Evolutionary conservation across 2,113 vertebrate genomes (phyloP).

Genomic region (Pholis gunnellus): DNA sequence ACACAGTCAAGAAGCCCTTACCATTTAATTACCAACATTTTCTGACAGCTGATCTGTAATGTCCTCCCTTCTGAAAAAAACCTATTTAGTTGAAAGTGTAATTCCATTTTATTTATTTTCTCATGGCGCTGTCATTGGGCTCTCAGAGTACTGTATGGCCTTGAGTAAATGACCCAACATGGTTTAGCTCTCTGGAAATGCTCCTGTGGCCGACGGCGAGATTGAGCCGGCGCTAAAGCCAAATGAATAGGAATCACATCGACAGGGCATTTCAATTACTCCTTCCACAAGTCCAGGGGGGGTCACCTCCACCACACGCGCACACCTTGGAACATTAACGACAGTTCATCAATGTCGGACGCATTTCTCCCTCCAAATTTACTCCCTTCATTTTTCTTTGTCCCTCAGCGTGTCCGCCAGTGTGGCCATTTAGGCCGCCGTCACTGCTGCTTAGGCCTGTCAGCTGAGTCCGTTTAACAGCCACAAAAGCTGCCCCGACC

Average conservation of each 20-base stretch:
- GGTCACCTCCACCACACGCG: constrained; percentile 49
- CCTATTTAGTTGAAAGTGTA: constrained; percentile 19
- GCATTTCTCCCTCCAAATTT: constrained; percentile 40
- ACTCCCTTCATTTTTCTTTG: constrained; percentile 66
- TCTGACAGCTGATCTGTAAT: constrained; percentile 27
- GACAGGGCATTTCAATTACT: constrained; percentile 65
- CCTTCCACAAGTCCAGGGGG: constrained; percentile 42
- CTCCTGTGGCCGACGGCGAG: constrained; percentile 18
- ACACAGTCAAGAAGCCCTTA: constrained; percentile 6
- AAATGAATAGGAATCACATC: constrained; percentile 58
- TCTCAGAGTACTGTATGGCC: constrained; percentile 41
- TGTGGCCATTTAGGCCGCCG: constrained; percentile 61
- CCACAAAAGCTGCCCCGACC: constrained; percentile 66
- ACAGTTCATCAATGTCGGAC: constrained; percentile 56
- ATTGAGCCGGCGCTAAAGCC: constrained; percentile 33
- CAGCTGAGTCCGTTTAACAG: constrained; percentile 83
- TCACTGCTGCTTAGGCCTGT: constrained; percentile 64
- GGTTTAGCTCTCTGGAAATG: constrained; percentile 42
- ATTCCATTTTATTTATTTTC: constrained; percentile 29
- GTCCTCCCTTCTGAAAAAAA: constrained; percentile 1
- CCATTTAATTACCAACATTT: constrained; percentile 24
- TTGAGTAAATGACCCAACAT: constrained; percentile 51
- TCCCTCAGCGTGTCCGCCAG: constrained; percentile 61
- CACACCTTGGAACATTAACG: too few relatives aligned
- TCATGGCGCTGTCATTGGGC: constrained; percentile 22